Conservation (phyloP, 2,888 invertebrate genomes). For the Tolmerus cingulatus region DNA sequence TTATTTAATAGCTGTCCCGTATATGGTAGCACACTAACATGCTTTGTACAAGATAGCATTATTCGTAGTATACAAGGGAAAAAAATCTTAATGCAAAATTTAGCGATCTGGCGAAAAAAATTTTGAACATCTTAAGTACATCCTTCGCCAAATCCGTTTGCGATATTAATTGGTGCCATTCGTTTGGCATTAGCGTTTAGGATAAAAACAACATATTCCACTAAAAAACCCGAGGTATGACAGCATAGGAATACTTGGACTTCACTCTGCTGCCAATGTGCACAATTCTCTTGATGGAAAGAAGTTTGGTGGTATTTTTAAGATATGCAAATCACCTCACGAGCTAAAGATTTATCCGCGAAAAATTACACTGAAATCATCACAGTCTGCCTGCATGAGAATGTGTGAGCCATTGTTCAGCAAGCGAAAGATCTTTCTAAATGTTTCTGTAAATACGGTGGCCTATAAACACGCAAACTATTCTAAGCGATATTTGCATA, state of each 20-base stretch:
- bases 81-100: neutral
- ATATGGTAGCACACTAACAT: neutral
- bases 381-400: neutral
- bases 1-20: neutral
- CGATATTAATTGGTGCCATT: slow-evolving; percentile 4
- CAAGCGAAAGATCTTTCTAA: neutral
- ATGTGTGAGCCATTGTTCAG: neutral
- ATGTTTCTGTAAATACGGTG: neutral
- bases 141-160: neutral
- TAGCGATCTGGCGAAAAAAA: neutral
- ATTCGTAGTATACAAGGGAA: neutral
- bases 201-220: neutral
- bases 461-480: slow-evolving; percentile 13
- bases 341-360: neutral
- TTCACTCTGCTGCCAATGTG: neutral
- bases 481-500: slow-evolving; percentile 15
- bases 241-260: neutral
- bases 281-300: neutral
- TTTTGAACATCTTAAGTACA: neutral
- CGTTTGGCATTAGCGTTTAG: neutral
- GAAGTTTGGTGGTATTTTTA: neutral
- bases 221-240: neutral
- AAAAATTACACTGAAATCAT: neutral
- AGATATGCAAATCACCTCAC: neutral
- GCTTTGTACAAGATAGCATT: no score